Percentiles rank a stretch among this genome's conserved stretches.
Evolutionary conservation across 2,113 vertebrate genomes (phyloP).

Genomic region (Rhineura floridana): DNA sequence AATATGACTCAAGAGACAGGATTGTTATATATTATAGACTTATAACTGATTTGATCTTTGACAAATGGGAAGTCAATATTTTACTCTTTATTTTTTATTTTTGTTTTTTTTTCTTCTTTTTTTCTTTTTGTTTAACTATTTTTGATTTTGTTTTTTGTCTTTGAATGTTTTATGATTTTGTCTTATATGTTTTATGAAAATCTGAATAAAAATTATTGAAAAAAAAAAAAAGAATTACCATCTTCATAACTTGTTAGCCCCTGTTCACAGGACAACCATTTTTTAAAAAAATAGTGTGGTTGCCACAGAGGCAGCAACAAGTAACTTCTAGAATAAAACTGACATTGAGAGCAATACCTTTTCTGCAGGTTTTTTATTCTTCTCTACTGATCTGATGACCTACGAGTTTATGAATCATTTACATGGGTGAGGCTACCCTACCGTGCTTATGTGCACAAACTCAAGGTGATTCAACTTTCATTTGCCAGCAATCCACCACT

Average conservation of each 20-base stretch:
- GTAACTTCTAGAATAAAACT: neutral
- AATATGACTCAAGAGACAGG: too few species aligned
- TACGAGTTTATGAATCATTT: neutral
- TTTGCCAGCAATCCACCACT: neutral
- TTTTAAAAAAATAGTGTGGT: neutral
- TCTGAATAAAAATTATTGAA: too few species aligned
- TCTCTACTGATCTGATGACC: neutral
- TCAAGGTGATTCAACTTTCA: neutral
- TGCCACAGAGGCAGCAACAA: neutral
- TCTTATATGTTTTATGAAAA: too few species aligned
- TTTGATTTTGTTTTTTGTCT: too few species aligned
- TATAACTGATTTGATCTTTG: too few species aligned
- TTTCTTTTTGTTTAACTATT: too few species aligned
- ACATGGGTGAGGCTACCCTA: neutral
- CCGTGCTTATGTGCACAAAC: neutral
- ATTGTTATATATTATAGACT: too few species aligned
- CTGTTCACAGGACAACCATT: neutral
- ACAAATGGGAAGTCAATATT: too few species aligned
- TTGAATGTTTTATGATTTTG: too few species aligned
- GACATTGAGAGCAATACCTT: neutral
- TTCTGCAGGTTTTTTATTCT: neutral
- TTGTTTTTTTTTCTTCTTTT: too few species aligned
- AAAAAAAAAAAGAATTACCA: too few species aligned
- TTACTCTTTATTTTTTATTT: too few species aligned
- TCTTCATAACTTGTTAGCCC: neutral